Percentiles rank a stretch among this genome's conserved stretches.
Conservation (phyloP, 2,113 vertebrate genomes). For the Nicator chloris region DNA sequence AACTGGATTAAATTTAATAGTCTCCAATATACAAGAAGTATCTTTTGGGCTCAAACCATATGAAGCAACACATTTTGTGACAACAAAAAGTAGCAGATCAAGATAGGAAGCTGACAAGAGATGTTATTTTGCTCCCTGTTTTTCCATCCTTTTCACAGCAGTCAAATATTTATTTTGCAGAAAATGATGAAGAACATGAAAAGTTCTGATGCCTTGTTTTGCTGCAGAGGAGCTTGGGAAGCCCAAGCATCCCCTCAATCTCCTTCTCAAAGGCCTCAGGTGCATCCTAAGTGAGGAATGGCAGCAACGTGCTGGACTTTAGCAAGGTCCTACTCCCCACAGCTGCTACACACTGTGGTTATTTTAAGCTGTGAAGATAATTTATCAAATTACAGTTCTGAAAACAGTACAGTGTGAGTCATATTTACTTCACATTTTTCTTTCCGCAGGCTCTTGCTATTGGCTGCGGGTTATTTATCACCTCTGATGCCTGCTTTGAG, state of each 20-base stretch:
- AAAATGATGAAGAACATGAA: not conserved
- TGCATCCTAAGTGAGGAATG: not conserved
- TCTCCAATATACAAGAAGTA: not conserved
- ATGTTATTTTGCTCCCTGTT: not conserved
- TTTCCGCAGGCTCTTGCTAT: not conserved
- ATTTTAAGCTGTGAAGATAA: slow-evolving; percentile 13
- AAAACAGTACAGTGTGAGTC: not conserved
- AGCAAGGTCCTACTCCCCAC: not conserved
- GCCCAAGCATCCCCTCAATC: not conserved
- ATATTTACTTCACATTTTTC: slow-evolving; percentile 19
- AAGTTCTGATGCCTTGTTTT: not conserved
- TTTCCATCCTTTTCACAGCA: not conserved
- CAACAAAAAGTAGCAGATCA: not conserved
- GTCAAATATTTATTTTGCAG: not conserved
- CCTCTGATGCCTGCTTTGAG: not conserved
- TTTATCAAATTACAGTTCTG: slow-evolving; percentile 31
- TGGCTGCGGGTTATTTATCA: slow-evolving; percentile 13
- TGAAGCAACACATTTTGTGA: not conserved
- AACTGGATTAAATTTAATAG: slow-evolving; percentile 6
- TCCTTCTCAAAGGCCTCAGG: not conserved
- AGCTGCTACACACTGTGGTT: not conserved
- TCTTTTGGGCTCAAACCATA: not conserved
- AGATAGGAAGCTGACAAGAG: not conserved
- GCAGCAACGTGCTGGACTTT: not conserved
- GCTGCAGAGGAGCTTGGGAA: not conserved